Percentiles rank a stretch among this genome's conserved stretches.
These are phyloP conservation scores for Amphiprion clarkii DNA, from an alignment of 2,797 vertebrate genomes.

Conservation along the genomic window DNA sequence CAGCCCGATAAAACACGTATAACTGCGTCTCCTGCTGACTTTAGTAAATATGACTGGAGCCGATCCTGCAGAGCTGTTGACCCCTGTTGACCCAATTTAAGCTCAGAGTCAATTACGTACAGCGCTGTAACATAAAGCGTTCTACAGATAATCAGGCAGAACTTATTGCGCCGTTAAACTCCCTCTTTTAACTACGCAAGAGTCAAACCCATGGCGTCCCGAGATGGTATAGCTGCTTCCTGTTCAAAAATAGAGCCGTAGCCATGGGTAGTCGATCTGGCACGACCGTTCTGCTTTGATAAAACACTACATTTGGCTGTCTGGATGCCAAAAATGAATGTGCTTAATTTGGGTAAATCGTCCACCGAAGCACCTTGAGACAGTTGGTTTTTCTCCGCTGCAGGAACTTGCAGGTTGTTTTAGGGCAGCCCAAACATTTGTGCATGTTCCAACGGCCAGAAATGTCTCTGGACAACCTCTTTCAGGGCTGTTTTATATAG, in stretches of 20 bases:
- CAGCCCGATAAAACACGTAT: conserved; percentile 29
- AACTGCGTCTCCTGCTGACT: conserved; percentile 60
- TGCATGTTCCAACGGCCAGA: no score
- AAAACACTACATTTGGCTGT: not conserved
- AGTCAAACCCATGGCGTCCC: not conserved
- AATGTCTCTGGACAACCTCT: no score
- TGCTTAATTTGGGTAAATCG: not conserved
- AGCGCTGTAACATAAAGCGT: conserved; percentile 12
- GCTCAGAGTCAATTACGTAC: conserved; percentile 51
- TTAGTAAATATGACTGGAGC: conserved; percentile 52
- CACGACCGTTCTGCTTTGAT: not conserved
- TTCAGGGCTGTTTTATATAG: no score
- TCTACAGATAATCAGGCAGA: not conserved
- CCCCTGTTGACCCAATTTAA: conserved; percentile 40
- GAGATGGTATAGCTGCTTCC: not conserved
- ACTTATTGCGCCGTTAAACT: not conserved
- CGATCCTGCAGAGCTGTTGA: conserved; percentile 39
- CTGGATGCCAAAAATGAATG: not conserved
- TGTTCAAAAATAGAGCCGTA: not conserved
- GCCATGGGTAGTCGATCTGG: not conserved
- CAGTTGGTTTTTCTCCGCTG: no score
- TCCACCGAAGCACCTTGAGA: not conserved
- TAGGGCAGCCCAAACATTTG: no score
- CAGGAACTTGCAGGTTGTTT: no score
- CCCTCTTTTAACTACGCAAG: not conserved